Conservation (phyloP, 1,140 invertebrate genomes). For the Penaeus indicus region DNA sequence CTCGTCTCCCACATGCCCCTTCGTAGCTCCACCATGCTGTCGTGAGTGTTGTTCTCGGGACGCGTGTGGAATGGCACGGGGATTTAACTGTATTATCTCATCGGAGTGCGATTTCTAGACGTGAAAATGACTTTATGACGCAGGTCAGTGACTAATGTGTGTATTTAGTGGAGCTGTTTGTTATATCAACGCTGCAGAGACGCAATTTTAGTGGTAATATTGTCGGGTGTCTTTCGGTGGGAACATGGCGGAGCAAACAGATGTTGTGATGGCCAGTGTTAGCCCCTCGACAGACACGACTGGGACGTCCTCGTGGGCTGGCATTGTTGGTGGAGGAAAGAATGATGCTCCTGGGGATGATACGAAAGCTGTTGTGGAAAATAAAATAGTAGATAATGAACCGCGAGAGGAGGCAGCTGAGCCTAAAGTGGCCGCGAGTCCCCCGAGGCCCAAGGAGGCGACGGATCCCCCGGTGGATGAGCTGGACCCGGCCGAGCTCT, state of each 20-base stretch:
- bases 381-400: slow-evolving; percentile 1
- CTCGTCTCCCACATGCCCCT: slow-evolving; percentile 29
- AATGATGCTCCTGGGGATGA: slow-evolving; percentile 36
- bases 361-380: neutral
- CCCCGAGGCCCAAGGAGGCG: neutral
- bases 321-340: slow-evolving; percentile 58
- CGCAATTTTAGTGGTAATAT: slow-evolving; percentile 26
- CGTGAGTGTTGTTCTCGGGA: slow-evolving; percentile 48
- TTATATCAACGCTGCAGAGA: slow-evolving; percentile 25
- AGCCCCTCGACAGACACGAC: slow-evolving; percentile 15
- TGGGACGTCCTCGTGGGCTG: slow-evolving; percentile 58
- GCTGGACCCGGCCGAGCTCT: slow-evolving; percentile 44
- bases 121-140: slow-evolving; percentile 51
- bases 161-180: neutral
- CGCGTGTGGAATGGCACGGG: slow-evolving; percentile 43
- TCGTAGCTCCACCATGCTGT: slow-evolving; percentile 59
- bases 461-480: neutral
- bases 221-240: slow-evolving; percentile 17
- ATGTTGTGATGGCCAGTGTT: slow-evolving; percentile 29
- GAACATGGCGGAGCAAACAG: slow-evolving; percentile 60
- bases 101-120: slow-evolving; percentile 10
- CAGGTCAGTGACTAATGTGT: slow-evolving; percentile 38
- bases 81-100: slow-evolving; percentile 33
- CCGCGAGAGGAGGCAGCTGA: slow-evolving; percentile 23
- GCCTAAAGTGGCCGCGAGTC: neutral